A percentile compares a stretch with the other conserved stretches of the same genome.
phyloP scores from a whole-genome alignment of 1,140 invertebrate genomes.

The Penaeus indicus region DNA sequence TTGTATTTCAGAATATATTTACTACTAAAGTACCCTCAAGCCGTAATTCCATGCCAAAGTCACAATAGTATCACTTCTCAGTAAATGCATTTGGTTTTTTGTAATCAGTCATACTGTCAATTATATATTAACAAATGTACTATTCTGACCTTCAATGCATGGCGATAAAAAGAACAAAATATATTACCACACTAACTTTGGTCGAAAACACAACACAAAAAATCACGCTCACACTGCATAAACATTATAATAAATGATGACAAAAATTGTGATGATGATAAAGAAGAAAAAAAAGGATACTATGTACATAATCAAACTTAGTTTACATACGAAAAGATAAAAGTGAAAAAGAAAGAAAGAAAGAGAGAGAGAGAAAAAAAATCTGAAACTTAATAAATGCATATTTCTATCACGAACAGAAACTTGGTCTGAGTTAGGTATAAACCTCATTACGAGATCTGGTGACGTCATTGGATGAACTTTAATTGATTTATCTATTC shows the following conservation, averaged over 20 bases:
- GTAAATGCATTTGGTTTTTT: not conserved
- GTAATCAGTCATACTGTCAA: not conserved
- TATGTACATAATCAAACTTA: no score
- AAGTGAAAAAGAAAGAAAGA: slow-evolving; percentile 27
- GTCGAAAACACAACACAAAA: slow-evolving; percentile 62
- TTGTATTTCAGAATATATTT: slow-evolving; percentile 18
- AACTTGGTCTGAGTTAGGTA: slow-evolving; percentile 10
- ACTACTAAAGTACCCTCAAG: slow-evolving; percentile 36
- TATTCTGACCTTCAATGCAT: slow-evolving; percentile 11
- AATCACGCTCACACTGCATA: slow-evolving; percentile 21
- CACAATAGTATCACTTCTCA: not conserved
- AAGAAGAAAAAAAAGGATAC: not conserved
- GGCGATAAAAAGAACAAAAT: not conserved
- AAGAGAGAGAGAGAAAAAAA: slow-evolving; percentile 24
- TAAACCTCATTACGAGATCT: slow-evolving; percentile 26
- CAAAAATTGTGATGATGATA: not conserved
- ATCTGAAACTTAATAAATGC: slow-evolving; percentile 39
- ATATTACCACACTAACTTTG: slow-evolving; percentile 59
- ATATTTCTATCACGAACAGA: slow-evolving; percentile 39
- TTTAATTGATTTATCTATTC: not conserved
- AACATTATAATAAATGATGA: slow-evolving; percentile 4
- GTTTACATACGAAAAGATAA: not conserved
- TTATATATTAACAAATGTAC: not conserved
- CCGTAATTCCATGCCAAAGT: slow-evolving; percentile 18
- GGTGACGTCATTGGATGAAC: not conserved